phyloP scores from a whole-genome alignment of 2,797 vertebrate genomes.

The Melanogrammus aeglefinus region DNA sequence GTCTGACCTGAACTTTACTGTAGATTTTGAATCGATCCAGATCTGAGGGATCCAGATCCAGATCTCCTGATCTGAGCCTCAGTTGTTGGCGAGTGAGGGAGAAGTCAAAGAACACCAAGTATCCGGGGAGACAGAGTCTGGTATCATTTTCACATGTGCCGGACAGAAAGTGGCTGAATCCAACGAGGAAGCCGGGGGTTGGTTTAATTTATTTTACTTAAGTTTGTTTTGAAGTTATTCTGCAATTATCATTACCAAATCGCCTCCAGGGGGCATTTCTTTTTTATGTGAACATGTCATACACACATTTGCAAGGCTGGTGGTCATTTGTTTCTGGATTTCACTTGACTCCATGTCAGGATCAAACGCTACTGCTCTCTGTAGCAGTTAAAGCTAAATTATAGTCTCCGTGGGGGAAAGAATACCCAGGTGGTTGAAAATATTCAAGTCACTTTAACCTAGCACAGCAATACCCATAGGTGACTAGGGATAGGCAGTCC shows the following conservation, averaged over 20 bases:
- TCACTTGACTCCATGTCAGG: neutral
- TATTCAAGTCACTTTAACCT: neutral
- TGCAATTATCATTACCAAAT: constrained; percentile 65
- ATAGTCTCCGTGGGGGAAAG: neutral
- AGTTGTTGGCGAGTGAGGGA: neutral
- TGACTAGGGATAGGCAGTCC: neutral
- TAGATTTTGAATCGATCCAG: neutral
- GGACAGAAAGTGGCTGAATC: constrained; percentile 49
- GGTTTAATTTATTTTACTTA: constrained; percentile 51
- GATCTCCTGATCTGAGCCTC: neutral
- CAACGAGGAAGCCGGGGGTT: constrained; percentile 55
- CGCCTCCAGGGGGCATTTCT: constrained; percentile 56
- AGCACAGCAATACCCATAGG: neutral
- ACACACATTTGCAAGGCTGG: constrained; percentile 48
- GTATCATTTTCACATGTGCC: constrained; percentile 59
- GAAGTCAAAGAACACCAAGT: neutral
- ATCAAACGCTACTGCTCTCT: constrained; percentile 3
- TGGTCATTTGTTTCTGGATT: constrained; percentile 45
- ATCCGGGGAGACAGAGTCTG: constrained; percentile 25
- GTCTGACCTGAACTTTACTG: neutral
- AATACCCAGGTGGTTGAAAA: neutral
- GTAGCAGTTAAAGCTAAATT: neutral
- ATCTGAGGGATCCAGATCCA: too few species aligned
- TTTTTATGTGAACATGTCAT: constrained; percentile 60
- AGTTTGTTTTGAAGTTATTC: constrained; percentile 68